Evolutionary conservation across 2,797 vertebrate genomes (phyloP), one percentile per base, ranked within the genome.

Genomic region (Adelosebastes latens): DNA sequence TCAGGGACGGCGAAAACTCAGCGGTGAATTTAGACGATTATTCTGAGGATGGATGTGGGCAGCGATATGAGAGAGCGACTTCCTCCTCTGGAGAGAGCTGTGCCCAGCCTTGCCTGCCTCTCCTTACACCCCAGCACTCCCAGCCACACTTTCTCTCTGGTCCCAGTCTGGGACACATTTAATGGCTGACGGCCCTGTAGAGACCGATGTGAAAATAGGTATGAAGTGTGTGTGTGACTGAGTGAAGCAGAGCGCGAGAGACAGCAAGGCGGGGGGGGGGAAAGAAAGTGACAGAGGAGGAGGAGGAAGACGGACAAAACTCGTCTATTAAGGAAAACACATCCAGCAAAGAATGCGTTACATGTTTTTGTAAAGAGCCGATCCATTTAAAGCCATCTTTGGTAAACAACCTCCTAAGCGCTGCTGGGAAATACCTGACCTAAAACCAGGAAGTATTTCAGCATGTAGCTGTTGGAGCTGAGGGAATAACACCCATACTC

Each of bases 31-130:
- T 75, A 32, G 75, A 69, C 59, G 39, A 84, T 87, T 86, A 88
- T 91, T 88, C 78, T 20, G 79, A 71, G 82, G 84, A 90, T 89
- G 90, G 86, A 90, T 88, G 93, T 93, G 88, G 93, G 92, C 89
- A 88, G 82, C 68, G 81, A 90, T 87, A 87, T 85, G 87, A 90
- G 88, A 81, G 88, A 89, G 83, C n/a, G 76, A 85, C 86, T 89
- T 90, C 87, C 82, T 87, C 83, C 91, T 85, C 88, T 18, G 27
- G 89, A 89, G 87, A 87, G 79, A 75, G 75, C 84, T 80, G 79
- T 92, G 93, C 93, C 92, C 91, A 90, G 92, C 87, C 93, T 89
- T 91, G 93, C 90, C 89, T 89, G 81, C 66, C 63, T 91, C 88
- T 86, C 86, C 80, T 75, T 79, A 83, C 71, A 72, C 75, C 46